Evolutionary conservation across 2,113 vertebrate genomes (phyloP).

Genomic region (Onychorhynchus coronatus): DNA sequence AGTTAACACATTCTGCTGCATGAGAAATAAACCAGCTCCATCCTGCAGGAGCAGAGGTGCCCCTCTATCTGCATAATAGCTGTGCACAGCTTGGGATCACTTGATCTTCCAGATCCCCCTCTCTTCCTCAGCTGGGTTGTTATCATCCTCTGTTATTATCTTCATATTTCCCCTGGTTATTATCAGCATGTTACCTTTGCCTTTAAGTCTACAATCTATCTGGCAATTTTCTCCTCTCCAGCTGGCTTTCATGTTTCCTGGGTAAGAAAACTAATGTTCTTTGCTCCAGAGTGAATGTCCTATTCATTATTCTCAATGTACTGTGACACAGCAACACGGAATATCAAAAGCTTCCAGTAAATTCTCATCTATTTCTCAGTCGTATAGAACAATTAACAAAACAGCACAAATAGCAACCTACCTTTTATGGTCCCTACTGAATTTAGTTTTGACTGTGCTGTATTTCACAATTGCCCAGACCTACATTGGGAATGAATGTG

Average conservation of each 20-base stretch:
- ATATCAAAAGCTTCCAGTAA: neutral
- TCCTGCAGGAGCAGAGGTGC: neutral
- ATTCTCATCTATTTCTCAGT: slow-evolving; percentile 21
- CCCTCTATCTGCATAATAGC: neutral
- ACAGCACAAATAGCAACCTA: neutral
- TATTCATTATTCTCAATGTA: slow-evolving; percentile 44
- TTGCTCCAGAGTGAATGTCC: neutral
- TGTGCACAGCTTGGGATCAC: slow-evolving; percentile 34
- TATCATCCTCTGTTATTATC: slow-evolving; percentile 52
- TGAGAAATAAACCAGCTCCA: neutral
- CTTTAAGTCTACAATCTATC: slow-evolving; percentile 13
- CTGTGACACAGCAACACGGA: slow-evolving; percentile 3
- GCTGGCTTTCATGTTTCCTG: slow-evolving; percentile 5
- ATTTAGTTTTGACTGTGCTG: neutral
- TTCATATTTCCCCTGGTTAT: slow-evolving; percentile 54
- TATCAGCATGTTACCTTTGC: slow-evolving; percentile 32
- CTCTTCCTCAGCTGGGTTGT: slow-evolving; percentile 27
- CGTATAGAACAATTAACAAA: slow-evolving; percentile 18
- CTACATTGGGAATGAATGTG: neutral
- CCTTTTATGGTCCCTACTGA: neutral
- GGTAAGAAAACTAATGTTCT: slow-evolving; percentile 45
- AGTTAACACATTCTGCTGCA: slow-evolving; percentile 9
- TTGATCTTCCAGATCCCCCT: slow-evolving; percentile 35
- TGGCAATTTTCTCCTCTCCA: slow-evolving; percentile 57
- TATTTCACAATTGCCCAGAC: neutral